Base-by-base conservation (phyloP, 1,140 invertebrate species). In the Chrysoperla carnea region DNA sequence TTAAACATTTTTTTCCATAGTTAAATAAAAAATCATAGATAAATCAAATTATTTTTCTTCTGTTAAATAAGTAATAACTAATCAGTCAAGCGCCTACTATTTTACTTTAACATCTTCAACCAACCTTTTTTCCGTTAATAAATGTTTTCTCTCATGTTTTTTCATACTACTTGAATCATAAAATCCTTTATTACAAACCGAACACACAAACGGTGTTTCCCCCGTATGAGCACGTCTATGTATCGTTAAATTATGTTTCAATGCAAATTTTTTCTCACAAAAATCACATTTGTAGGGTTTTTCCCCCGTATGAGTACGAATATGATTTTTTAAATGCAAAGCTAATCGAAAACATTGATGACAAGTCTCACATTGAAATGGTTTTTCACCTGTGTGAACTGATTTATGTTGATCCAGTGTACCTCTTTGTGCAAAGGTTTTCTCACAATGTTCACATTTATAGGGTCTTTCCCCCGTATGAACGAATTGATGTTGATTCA, bases 321-420 rank as follows among this genome's bases (percentile, higher is more conserved):
- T 12, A 33, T 33, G 31, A 2, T 2, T 6, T 33, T 9, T 33
- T 33, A 33, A 6, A 6, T 12, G n/a, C 4, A 2, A 4, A 9
- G 8, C 3, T 11, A 12, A 11, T 11, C 8, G 8, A 12, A 33
- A 33, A 11, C n/a, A 4, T 12, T 54, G 55, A 15, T 47, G 46
- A 41, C 55, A 57, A 8, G 46, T 46, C 14, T 52, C 40, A 37
- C 55, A 57, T n/a, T 36, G n/a, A 42, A 48, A 57, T 4, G 48
- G 52, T 29, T 54, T 55, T 42, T 57, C 53, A 5, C 53, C 53
- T 5, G 17, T 23, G 5, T 23, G 17, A 5, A 23, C 17, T 23
- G 17, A 23, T 23, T 23, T 23, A 23, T 23, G 17, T 23, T 23
- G 17, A 5, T 23, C 2, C 5, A 23, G 5, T 3, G 17, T 23